Percentiles rank a stretch among this genome's conserved stretches.
phyloP scores from a whole-genome alignment of 1,140 invertebrate genomes.

The Thaumatotibia leucotreta region DNA sequence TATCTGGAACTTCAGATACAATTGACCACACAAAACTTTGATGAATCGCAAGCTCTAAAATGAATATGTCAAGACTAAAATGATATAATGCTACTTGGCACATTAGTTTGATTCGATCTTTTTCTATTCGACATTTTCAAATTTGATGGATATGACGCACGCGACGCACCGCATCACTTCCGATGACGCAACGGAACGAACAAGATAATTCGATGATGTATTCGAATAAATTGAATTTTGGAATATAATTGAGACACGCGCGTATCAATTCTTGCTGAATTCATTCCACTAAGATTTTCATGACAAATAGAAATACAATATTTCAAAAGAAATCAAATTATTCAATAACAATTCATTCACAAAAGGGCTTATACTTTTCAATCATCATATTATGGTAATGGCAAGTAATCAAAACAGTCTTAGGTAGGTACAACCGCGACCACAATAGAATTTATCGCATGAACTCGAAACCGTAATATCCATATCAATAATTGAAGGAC shows the following conservation, averaged over 20 bases:
- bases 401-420: background rate
- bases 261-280: background rate
- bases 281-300: too few relatives aligned
- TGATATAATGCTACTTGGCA: background rate
- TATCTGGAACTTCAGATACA: too few relatives aligned
- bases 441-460: background rate
- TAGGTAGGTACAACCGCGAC: background rate
- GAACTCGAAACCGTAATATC: background rate
- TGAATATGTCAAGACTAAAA: background rate
- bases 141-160: conserved; percentile 28
- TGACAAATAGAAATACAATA: too few relatives aligned
- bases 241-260: background rate
- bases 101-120: background rate
- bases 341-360: too few relatives aligned
- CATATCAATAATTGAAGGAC: conserved; percentile 2
- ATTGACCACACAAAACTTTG: background rate
- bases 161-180: conserved; percentile 26
- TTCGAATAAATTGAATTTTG: conserved; percentile 12
- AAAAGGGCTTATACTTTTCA: too few relatives aligned
- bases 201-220: conserved; percentile 10
- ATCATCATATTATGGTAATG: too few relatives aligned
- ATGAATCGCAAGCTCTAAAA: background rate
- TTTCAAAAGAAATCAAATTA: too few relatives aligned
- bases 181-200: conserved; percentile 15
- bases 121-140: background rate